phyloP scores from a whole-genome alignment of 2,888 invertebrate genomes.

The Drosophila basisetae region DNA sequence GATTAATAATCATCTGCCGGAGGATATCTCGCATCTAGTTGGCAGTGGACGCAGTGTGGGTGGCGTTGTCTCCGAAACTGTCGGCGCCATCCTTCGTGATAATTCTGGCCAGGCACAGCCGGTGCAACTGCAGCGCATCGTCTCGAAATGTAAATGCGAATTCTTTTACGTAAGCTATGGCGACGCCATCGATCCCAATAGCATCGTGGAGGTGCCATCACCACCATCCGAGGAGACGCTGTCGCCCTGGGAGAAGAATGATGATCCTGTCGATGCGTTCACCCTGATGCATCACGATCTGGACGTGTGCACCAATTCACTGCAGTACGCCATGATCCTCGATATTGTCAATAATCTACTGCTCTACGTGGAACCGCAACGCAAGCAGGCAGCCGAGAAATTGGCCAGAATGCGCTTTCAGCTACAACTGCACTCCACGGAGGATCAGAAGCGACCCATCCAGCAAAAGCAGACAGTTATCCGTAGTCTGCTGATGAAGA shows the following conservation, averaged over 20 bases:
- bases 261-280: constrained; percentile 97
- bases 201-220: constrained; percentile 89
- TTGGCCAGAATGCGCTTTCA: constrained; percentile 97
- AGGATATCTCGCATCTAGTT: constrained; percentile 95
- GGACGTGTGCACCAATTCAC: constrained; percentile 98
- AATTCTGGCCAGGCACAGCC: constrained; percentile 87
- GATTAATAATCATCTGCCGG: constrained; percentile 92
- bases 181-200: constrained; percentile 87
- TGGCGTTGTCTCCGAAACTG: constrained; percentile 96
- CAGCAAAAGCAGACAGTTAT: constrained; percentile 95
- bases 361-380: constrained; percentile 97
- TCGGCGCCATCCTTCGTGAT: constrained; percentile 91
- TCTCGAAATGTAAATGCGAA: constrained; percentile 98
- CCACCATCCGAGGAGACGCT: constrained; percentile 90
- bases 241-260: constrained; percentile 92
- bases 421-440: constrained; percentile 94
- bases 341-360: constrained; percentile 99
- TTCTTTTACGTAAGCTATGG: constrained; percentile 98
- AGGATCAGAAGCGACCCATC: constrained; percentile 96
- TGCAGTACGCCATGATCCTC: constrained; percentile 97
- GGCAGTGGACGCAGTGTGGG: constrained; percentile 98
- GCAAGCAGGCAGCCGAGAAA: constrained; percentile 94
- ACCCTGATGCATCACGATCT: constrained; percentile 99
- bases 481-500: constrained; percentile 90
- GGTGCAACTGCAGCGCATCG: constrained; percentile 96